Base-by-base conservation (phyloP, 2,797 vertebrate genomes). In the Gouania willdenowi region DNA sequence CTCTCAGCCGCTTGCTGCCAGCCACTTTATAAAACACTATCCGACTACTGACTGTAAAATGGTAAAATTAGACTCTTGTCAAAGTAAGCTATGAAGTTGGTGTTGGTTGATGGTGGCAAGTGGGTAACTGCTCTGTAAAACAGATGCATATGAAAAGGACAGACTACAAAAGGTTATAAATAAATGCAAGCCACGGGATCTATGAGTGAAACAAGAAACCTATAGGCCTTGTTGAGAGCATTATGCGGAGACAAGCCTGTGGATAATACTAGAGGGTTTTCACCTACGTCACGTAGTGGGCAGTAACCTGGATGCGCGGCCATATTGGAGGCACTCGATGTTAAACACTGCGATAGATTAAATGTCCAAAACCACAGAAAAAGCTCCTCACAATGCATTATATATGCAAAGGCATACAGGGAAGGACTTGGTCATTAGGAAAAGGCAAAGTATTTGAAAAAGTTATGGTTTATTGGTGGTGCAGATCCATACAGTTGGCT, bases 31-130 rank as follows among this genome's bases (percentile, higher is more conserved):
- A 91, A 92, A 78, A 92, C 90, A 85, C 91, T 91, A 61, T 91
- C 90, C 3, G 68, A 71, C 54, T 45, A 48, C 93, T 93, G 82
- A 92, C 91, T 64, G 91, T 90, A 53, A 91, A 91, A 12, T 30
- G 22, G 22, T 44, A 51, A 34, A 44, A 26, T 41, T 42, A 49
- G 43, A 21, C 26, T n/a, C 18, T 53, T 67, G 14, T 31, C 2
- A 6, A 48, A 46, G 67, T 24, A 45, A 44, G 35, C 44, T 27
- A 23, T 35, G 33, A 5, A 3, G 24, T 35, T 34, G 34, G 23
- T 26, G 14, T 4, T 41, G 12, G n/a, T 31, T 26, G 11, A n/a
- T n/a, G 20, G 21, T 17, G 20, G 32, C 4, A 8, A 39, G 24
- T 2, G 29, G 9, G 48, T 40, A 36, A 44, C 26, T 19, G 18